Evolutionary conservation across 2,888 invertebrate species (phyloP).

Genomic region (Masnerella sp.): DNA sequence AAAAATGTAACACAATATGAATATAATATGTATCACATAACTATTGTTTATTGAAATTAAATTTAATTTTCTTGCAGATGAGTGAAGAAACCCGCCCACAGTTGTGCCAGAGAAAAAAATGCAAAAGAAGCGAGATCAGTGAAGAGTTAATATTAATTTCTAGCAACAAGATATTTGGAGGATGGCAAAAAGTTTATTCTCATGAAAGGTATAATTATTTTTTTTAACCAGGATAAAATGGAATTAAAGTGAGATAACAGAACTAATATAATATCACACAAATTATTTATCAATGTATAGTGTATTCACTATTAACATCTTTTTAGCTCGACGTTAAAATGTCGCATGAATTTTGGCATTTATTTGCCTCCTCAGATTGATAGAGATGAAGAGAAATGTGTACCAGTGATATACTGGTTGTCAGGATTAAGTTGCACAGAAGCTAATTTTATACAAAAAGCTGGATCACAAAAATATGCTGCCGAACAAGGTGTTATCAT

Average conservation of each 20-base stretch:
- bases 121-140: no score
- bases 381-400: constrained; percentile 79
- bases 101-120: no score
- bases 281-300: no score
- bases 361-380: constrained; percentile 90
- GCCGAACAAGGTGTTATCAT: constrained; percentile 90
- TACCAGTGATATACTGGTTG: constrained; percentile 93
- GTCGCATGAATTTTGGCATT: constrained; percentile 95
- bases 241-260: no score
- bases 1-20: no score
- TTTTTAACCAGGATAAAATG: no score
- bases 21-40: no score
- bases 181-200: constrained; percentile 89
- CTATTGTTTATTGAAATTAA: no score
- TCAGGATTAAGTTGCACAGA: constrained; percentile 97
- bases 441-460: constrained; percentile 96
- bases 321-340: constrained; percentile 82
- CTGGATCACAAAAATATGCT: constrained; percentile 95
- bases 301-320: no score
- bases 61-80: no score
- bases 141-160: constrained; percentile 82
- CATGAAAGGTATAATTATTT: constrained; percentile 90
- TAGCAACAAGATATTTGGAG: constrained; percentile 87
- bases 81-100: no score
- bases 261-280: no score